Evolutionary conservation across 2,113 vertebrate species (phyloP), one percentile per base, ranked within the genome.

Genomic region (Bujurquina vittata): DNA sequence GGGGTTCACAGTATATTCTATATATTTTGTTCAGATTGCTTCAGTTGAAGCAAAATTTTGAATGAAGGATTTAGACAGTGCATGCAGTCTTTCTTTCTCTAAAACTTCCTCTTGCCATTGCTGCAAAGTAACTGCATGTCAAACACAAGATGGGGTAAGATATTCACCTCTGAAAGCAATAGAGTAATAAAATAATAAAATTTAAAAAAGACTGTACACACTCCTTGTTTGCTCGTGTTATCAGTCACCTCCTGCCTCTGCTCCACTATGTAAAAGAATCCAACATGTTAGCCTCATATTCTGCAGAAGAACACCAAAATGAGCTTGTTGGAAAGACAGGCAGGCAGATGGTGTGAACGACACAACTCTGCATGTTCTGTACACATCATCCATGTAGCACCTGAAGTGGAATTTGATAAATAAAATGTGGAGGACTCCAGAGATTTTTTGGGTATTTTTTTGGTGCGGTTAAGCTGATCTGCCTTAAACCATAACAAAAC

Each of bases 271-370:
- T 72, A 58, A 60, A 49, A 60, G 4, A 81, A 84, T 58, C 74
- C 59, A 56, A 61, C 58, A 75, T 79, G 55, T 58, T 58, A 86
- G 58, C n/a, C 56, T 20, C 55, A 74, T 79, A 52, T 60, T 23
- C 65, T 49, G 9, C 65, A 87, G 60, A 56, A 52, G 3, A 57
- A 35, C 43, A 52, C 62, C 6, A 31, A 86, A 22, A 83, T 69
- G 20, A 83, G 15, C 33, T 35, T 52, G 43, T 75, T 80, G 79
- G 62, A 77, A 80, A 61, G 29, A 52, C 37, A 10, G 4, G 22
- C 37, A 18, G n/a, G 63, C 80, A 89, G 80, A 87, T 89, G 90
- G 80, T 69, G 26, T 67, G 77, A 84, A 46, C 80, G 77, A 86
- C 69, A 77, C 69, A 84, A 26, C 77, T 15, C 77, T 63, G 59